Percentiles rank a stretch among this genome's conserved stretches.
phyloP scores from a whole-genome alignment of 92 coral and sea anemone genomes.

The Blastomussa wellsi region DNA sequence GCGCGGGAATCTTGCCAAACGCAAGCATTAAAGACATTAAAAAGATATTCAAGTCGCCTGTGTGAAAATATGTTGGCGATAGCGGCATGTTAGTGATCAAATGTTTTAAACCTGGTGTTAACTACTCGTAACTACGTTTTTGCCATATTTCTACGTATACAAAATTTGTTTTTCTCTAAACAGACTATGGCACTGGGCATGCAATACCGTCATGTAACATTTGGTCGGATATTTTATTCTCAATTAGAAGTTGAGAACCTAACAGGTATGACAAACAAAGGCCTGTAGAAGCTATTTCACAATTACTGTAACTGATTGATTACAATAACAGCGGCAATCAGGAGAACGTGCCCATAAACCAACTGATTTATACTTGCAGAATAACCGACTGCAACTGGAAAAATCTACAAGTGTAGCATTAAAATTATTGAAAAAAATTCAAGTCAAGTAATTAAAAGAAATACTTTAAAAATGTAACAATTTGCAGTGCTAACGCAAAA shows the following conservation, averaged over 20 bases:
- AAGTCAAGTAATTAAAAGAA: neutral
- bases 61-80: neutral
- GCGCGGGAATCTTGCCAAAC: neutral
- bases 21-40: neutral
- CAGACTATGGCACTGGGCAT: neutral
- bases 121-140: neutral
- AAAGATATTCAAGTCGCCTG: neutral
- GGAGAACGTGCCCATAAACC: neutral
- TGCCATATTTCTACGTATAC: neutral
- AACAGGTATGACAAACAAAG: no score
- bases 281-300: neutral
- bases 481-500: neutral
- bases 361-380: neutral
- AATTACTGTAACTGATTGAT: neutral
- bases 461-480: neutral
- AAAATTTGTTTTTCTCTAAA: neutral
- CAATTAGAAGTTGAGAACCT: neutral
- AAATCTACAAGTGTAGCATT: neutral
- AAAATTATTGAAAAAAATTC: neutral
- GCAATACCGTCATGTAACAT: neutral
- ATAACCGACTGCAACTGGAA: no score
- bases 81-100: neutral
- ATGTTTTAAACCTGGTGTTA: neutral
- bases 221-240: neutral
- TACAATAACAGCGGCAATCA: neutral